phyloP scores from a whole-genome alignment of 1,140 invertebrate species.

The Idris sp. region DNA sequence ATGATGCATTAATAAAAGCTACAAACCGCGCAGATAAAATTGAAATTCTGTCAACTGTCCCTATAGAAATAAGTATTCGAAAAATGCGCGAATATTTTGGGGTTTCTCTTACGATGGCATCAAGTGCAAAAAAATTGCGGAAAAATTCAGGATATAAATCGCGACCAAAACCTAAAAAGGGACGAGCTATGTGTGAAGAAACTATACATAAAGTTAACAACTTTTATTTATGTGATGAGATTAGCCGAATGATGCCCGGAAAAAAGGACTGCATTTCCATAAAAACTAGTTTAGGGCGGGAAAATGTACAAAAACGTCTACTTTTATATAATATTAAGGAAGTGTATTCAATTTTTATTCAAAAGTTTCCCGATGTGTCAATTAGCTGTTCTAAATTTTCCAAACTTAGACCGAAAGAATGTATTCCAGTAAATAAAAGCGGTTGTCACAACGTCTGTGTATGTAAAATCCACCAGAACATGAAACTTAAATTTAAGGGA shows the following conservation, averaged over 20 bases:
- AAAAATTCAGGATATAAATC: neutral
- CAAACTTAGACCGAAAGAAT: neutral
- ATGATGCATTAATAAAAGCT: no score
- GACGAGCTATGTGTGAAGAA: neutral
- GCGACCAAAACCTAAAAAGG: neutral
- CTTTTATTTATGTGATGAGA: neutral
- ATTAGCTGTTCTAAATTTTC: neutral
- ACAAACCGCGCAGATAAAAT: no score
- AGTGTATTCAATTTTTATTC: neutral
- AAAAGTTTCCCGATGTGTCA: neutral
- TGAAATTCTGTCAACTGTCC: no score
- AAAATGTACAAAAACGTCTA: neutral
- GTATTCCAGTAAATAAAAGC: conserved; percentile 3
- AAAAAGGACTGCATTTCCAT: neutral
- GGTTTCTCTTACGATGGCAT: neutral
- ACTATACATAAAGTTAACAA: neutral
- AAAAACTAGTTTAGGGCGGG: neutral
- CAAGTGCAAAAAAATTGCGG: neutral
- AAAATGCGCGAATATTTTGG: neutral
- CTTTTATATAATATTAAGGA: neutral
- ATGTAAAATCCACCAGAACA: conserved; percentile 6
- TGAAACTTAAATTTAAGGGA: conserved; percentile 46
- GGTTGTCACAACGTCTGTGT: conserved; percentile 19
- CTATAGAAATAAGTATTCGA: neutral
- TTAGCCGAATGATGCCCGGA: neutral